A percentile compares a stretch with the other conserved stretches of the same genome.
phyloP scores from a whole-genome alignment of 2,113 vertebrate species.

The Microtus pennsylvanicus region DNA sequence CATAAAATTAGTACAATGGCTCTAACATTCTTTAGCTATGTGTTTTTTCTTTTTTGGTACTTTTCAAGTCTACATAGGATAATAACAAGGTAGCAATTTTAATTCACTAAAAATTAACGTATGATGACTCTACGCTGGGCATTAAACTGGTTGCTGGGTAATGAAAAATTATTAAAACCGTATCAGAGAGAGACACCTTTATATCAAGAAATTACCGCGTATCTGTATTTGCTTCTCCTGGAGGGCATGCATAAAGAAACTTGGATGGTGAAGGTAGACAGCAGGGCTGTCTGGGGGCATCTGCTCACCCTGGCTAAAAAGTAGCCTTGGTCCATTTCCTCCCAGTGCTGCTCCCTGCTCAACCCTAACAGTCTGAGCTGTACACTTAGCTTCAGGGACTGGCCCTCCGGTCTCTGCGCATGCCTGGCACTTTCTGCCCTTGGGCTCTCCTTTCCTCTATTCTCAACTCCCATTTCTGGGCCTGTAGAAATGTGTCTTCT shows the following conservation, averaged over 20 bases:
- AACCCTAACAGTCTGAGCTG: background rate
- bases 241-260: background rate
- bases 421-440: background rate
- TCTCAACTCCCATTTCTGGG: background rate
- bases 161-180: constrained; percentile 56
- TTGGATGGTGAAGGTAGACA: background rate
- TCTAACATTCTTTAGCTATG: background rate
- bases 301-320: background rate
- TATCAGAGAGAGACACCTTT: constrained; percentile 13
- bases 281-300: background rate
- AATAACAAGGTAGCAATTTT: constrained; percentile 1
- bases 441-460: too few species aligned
- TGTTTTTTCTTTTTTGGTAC: background rate
- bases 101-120: background rate
- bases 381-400: background rate
- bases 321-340: background rate
- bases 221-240: constrained; percentile 22
- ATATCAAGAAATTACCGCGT: constrained; percentile 22
- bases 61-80: background rate
- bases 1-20: background rate
- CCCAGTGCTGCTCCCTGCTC: background rate
- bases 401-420: background rate
- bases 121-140: background rate
- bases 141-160: constrained; percentile 28
- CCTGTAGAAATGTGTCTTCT: background rate